Percentiles rank a stretch among this genome's conserved stretches.
Evolutionary conservation across 2,113 vertebrate species (phyloP).

Genomic region (Charadrius vociferus): DNA sequence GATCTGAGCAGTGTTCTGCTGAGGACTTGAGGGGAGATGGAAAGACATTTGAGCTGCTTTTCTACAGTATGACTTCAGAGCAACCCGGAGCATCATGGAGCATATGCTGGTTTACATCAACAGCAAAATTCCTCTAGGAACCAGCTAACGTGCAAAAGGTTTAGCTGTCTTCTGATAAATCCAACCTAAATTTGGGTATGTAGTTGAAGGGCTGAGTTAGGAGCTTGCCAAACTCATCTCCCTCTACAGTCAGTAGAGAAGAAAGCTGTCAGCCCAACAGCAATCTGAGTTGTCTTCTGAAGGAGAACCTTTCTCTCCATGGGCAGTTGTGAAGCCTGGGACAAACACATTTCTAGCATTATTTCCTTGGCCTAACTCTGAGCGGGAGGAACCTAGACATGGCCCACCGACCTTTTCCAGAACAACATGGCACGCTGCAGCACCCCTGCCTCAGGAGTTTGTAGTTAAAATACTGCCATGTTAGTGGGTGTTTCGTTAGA

Average conservation of each 20-base stretch:
- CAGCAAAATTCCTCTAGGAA: background rate
- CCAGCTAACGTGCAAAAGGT: background rate
- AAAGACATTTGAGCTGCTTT: background rate
- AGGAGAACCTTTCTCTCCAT: background rate
- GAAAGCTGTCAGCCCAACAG: background rate
- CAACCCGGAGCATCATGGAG: background rate
- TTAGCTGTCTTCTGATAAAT: background rate
- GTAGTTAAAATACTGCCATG: background rate
- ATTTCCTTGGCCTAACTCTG: background rate
- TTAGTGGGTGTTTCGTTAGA: background rate
- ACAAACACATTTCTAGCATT: background rate
- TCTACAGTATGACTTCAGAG: background rate
- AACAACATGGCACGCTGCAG: fast-evolving
- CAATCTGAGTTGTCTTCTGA: background rate
- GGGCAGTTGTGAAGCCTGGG: background rate
- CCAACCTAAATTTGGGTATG: background rate
- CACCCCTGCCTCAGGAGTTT: background rate
- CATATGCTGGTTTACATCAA: background rate
- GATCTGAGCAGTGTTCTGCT: background rate
- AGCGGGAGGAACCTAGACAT: background rate
- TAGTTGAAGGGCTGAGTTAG: background rate
- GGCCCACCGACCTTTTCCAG: background rate
- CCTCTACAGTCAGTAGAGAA: background rate
- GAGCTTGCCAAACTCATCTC: background rate
- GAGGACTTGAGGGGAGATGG: background rate